Conservation (phyloP, 2,797 vertebrate species). For the Botia kubotai region DNA sequence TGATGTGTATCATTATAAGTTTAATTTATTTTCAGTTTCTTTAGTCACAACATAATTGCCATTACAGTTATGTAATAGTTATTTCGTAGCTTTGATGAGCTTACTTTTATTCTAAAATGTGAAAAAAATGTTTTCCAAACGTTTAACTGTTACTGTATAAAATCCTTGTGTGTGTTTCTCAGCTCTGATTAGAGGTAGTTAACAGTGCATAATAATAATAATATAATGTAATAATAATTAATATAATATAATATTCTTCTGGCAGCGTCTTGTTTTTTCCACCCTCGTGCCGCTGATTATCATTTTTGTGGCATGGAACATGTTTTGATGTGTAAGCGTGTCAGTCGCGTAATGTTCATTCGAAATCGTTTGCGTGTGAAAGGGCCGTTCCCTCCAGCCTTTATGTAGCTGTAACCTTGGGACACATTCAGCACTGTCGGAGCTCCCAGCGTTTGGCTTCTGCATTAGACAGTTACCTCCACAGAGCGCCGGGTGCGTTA, state of each 20-base stretch:
- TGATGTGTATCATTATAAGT: too few species aligned
- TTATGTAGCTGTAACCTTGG: conserved; percentile 72
- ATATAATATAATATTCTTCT: too few species aligned
- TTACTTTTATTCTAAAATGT: too few species aligned
- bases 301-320: conserved; percentile 62
- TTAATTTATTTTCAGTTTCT: too few species aligned
- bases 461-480: conserved; percentile 61
- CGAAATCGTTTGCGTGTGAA: conserved; percentile 67
- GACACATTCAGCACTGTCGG: conserved; percentile 52
- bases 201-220: too few species aligned
- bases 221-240: too few species aligned
- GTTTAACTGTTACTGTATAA: neutral
- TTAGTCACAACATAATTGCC: too few species aligned
- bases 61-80: too few species aligned
- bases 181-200: too few species aligned
- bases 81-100: too few species aligned
- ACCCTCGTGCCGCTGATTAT: conserved; percentile 61
- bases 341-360: conserved; percentile 64
- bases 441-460: conserved; percentile 53
- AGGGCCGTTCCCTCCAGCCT: conserved; percentile 50
- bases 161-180: neutral
- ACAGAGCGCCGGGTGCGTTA: conserved; percentile 65
- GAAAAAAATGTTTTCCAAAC: too few species aligned
- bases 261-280: conserved; percentile 30
- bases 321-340: conserved; percentile 67